phyloP scores from a whole-genome alignment of 1,140 invertebrate genomes.

The Caerostris darwini region DNA sequence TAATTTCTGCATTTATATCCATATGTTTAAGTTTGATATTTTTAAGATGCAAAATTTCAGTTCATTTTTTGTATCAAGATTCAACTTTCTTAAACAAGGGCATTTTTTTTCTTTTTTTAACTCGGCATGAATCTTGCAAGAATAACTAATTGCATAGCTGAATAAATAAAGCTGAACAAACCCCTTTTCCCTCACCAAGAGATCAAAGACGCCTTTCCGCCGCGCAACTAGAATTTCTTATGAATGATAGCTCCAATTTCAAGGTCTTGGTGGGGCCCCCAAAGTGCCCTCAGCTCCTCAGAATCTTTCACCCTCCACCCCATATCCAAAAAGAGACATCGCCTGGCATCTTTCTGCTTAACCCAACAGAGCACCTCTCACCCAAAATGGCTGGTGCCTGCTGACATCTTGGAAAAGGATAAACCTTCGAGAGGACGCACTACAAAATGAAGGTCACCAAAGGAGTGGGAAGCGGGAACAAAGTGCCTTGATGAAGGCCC shows the following conservation, averaged over 20 bases:
- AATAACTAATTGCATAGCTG: too few relatives aligned
- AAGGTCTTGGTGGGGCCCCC: background rate
- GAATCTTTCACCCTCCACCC: background rate
- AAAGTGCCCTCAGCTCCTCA: background rate
- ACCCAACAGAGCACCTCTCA: background rate
- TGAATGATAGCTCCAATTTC: background rate
- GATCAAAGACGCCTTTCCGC: background rate
- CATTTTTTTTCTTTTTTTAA: too few relatives aligned
- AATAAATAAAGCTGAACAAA: too few relatives aligned
- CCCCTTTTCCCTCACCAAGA: background rate
- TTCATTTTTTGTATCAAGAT: too few relatives aligned
- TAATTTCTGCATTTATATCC: too few relatives aligned
- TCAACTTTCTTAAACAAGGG: too few relatives aligned
- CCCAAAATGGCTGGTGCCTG: background rate
- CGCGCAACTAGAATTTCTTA: background rate
- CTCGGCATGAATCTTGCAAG: too few relatives aligned
- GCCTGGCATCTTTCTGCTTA: background rate
- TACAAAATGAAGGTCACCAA: slow-evolving; percentile 28
- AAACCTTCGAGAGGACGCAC: background rate
- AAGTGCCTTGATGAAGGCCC: background rate
- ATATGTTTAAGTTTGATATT: too few relatives aligned
- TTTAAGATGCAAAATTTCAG: too few relatives aligned
- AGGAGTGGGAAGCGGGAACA: slow-evolving; percentile 23
- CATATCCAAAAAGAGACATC: background rate
- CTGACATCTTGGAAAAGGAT: slow-evolving; percentile 11